These are phyloP conservation scores for Chlorops oryzae DNA, from an alignment of 1,140 invertebrate species.

Conservation along the genomic window DNA sequence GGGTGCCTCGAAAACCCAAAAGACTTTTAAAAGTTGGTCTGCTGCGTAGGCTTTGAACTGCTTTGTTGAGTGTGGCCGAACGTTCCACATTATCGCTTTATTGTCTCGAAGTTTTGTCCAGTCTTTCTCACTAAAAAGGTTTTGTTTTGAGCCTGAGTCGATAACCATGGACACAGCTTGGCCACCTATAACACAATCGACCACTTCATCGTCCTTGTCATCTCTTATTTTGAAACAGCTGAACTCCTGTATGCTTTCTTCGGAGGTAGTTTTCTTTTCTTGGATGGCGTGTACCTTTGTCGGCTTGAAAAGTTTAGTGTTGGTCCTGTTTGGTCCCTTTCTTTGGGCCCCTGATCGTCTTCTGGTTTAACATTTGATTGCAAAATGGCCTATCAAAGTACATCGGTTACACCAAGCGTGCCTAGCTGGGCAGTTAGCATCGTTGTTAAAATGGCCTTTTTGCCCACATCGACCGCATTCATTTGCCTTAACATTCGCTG, in stretches of 20 bases:
- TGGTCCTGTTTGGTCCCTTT: no score
- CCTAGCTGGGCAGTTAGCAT: conserved; percentile 12
- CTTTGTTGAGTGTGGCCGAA: background rate
- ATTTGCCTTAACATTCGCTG: conserved; percentile 1
- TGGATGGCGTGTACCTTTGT: no score
- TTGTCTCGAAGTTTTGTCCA: background rate
- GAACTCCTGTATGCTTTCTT: no score
- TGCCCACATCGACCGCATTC: conserved; percentile 12
- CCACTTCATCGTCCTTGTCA: no score
- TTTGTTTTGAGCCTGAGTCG: no score
- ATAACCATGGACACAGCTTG: no score
- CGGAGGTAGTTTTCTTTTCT: no score
- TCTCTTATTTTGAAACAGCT: no score
- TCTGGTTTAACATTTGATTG: conserved; percentile 11
- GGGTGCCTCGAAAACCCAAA: background rate
- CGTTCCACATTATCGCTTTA: background rate
- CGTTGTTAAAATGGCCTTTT: conserved; percentile 3
- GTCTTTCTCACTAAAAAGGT: background rate
- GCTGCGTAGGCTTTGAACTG: background rate
- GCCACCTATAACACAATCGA: no score
- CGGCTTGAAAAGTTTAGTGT: no score
- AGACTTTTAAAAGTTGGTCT: background rate
- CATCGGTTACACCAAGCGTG: conserved; percentile 14
- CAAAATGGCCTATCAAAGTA: conserved; percentile 14
- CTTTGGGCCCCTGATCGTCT: conserved; percentile 2